Evolutionary conservation across 2,797 vertebrate species (phyloP).

Genomic region (Sphenopsis melanotis): DNA sequence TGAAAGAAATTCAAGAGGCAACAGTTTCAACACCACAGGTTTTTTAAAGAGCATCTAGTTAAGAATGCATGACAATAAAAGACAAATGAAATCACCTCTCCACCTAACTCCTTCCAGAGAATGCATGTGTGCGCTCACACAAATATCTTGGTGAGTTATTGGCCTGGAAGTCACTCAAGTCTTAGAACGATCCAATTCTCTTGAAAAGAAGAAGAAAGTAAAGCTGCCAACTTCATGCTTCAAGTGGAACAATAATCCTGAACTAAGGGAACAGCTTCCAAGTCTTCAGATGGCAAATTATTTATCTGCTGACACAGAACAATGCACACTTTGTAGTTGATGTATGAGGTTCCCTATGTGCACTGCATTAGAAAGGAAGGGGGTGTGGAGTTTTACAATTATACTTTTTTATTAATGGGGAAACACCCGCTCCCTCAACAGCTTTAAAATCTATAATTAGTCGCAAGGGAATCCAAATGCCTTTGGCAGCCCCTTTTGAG

Average conservation of each 20-base stretch:
- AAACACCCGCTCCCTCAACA: neutral
- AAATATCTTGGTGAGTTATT: conserved; percentile 29
- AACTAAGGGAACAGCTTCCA: conserved; percentile 42
- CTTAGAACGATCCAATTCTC: conserved; percentile 49
- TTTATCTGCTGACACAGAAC: conserved; percentile 68
- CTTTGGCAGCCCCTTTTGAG: neutral
- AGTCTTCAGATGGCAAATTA: conserved; percentile 63
- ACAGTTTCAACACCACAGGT: neutral
- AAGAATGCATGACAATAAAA: neutral
- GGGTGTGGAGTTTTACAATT: neutral
- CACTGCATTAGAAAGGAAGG: neutral
- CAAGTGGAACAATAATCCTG: conserved; percentile 60
- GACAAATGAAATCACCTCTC: neutral
- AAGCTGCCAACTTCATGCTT: conserved; percentile 62
- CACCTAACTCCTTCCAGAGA: conserved; percentile 7
- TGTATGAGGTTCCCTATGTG: conserved; percentile 14
- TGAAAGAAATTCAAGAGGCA: conserved; percentile 13
- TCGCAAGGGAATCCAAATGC: neutral
- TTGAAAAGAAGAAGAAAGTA: conserved; percentile 49
- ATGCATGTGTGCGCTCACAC: neutral
- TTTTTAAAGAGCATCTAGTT: neutral
- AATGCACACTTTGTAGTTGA: conserved; percentile 50
- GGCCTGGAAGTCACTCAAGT: conserved; percentile 38
- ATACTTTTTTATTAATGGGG: neutral
- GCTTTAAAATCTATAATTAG: conserved; percentile 14